Conservation (phyloP, 2,888 invertebrate genomes). For the Epinotia nisella region DNA sequence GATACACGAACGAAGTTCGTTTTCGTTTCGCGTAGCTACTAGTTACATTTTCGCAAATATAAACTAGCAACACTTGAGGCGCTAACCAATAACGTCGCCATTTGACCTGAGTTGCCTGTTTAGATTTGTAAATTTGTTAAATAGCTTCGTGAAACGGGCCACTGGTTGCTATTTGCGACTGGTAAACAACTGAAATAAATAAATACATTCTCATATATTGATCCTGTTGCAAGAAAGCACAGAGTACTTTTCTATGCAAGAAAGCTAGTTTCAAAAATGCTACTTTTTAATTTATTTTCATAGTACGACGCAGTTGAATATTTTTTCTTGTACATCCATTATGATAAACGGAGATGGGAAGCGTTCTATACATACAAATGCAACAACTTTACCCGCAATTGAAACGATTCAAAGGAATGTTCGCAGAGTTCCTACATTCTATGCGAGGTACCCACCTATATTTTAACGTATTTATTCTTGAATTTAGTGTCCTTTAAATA, state of each 20-base stretch:
- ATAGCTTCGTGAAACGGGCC: too few relatives aligned
- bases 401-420: conserved; percentile 75
- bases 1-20: too few relatives aligned
- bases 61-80: too few relatives aligned
- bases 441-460: conserved; percentile 56
- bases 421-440: conserved; percentile 63
- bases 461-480: neutral
- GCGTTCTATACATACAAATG: conserved; percentile 37
- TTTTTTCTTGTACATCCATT: conserved; percentile 3
- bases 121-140: too few relatives aligned
- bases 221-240: neutral
- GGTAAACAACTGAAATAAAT: conserved; percentile 30
- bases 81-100: too few relatives aligned
- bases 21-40: too few relatives aligned
- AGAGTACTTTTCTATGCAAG: too few relatives aligned
- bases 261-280: neutral
- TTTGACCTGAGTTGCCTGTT: too few relatives aligned
- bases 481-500: neutral
- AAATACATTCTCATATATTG: neutral
- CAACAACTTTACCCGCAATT: conserved; percentile 69
- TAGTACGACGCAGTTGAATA: neutral
- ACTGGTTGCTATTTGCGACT: conserved; percentile 37
- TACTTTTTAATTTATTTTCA: neutral
- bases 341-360: conserved; percentile 49
- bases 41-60: too few relatives aligned